Base-by-base conservation (phyloP, 2,797 vertebrate species). In the Triplophysa yarkandensis region DNA sequence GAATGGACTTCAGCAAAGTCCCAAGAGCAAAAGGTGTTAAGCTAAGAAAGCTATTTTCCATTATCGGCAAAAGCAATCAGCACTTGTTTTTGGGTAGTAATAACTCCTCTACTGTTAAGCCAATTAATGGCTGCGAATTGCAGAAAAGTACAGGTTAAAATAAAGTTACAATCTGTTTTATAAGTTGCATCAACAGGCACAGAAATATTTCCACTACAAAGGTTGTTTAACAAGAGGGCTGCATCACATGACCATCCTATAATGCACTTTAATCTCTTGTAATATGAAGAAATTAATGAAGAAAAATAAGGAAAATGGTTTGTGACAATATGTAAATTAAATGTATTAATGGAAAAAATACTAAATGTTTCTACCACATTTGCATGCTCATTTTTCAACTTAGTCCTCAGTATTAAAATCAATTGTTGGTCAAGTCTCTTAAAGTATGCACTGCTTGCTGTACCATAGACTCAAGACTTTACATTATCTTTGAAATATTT, bases 21-120 rank as follows among this genome's bases (percentile, higher is more conserved):
- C 61, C 50, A 57, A 57, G 50, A 34, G 68, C 21, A 25, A n/a
- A 46, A 62, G 30, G 60, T 73, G 61, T 78, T 46, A 55, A 55
- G 30, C 73, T 14, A 62, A 74, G n/a, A 36, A 54, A 8, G 34
- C 25, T 60, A 25, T 46, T 14, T 19, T 78, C 36, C 34, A 61
- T 65, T 67, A 64, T 30, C 27, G 2, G 57, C 58, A 39, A 19
- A 64, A 71, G 63, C 77, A 75, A 72, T 55, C 64, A 62, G 32
- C 23, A 46, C 61, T 27, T 74, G 58, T 60, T 32, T 72, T 21
- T 41, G 8, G 30, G 17, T 25, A 19, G 66, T 21, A 25, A n/a
- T 25, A 25, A 11, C 43, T 43, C 44, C 41, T 30, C 46, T 55
- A 65, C 46, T 27, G 48, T 9, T 55, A 60, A 62, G 23, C 19